Evolutionary conservation across 2,797 vertebrate genomes (phyloP), one percentile per base, ranked within the genome.

Genomic region (Knipowitschia caucasica): DNA sequence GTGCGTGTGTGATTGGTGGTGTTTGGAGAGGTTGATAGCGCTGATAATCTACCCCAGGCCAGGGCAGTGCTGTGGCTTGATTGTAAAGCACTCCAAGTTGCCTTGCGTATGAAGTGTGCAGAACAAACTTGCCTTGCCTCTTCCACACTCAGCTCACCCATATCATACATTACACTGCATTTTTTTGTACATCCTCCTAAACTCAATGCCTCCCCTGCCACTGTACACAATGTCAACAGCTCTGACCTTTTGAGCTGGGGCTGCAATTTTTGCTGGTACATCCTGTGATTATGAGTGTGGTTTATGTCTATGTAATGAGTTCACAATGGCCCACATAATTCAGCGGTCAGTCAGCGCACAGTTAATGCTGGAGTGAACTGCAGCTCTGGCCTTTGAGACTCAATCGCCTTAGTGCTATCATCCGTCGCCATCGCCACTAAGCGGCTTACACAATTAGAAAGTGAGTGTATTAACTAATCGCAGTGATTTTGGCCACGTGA

Each of bases 401-500:
- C 53, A 61, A 61, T 70, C 34, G 27, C 21, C 53, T 61, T 71
- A 51, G 47, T 60, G 29, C 54, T 71, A 64, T 76, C 68, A 54
- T 54, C 55, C 56, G 23, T 20, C 1, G 15, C 54, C 61, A 71
- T 71, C 33, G 8, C 56, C 18, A 38, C 58, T 67, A 66, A 75
- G 60, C 61, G 68, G 46, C 56, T 75, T 68, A 66, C 38, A 56
- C 57, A 52, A 73, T 70, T 61, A 61, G 77, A 59, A 68, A 53
- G 55, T 60, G 35, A 59, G 30, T 46, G 52, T 55, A 43, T 59
- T 58, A 57, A 65, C 51, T 40, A 52, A 63, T 42, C 18, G 36
- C 23, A 43, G 10, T 50, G 27, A 53, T 45, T 45, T 0, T 40
- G 23, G 44, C 34, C 15, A 26, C 15, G 20, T 25, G 29, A 43